A percentile compares a stretch with the other conserved stretches of the same genome.
phyloP scores from a whole-genome alignment of 2,113 vertebrate species.

The Poicephalus gulielmi region DNA sequence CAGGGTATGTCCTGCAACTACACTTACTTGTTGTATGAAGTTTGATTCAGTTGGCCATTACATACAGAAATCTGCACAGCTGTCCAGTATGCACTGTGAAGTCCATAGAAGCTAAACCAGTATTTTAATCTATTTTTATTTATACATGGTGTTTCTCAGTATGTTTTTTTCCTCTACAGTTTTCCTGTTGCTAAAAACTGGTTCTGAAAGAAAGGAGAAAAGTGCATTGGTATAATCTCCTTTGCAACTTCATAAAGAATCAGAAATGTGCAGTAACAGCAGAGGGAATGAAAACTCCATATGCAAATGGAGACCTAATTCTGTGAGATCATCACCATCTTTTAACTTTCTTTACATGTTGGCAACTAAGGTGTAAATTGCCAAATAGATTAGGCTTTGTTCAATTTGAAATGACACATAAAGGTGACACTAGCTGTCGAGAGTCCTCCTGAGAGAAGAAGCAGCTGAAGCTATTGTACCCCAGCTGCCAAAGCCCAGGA shows the following conservation, averaged over 20 bases:
- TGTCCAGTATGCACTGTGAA: not conserved
- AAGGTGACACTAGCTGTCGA: not conserved
- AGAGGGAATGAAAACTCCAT: not conserved
- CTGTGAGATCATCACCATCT: not conserved
- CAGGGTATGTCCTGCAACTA: constrained; percentile 4
- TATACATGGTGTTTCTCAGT: not conserved
- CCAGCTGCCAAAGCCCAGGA: not conserved
- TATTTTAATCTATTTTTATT: not conserved
- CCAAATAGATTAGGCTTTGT: not conserved
- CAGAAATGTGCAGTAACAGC: not conserved
- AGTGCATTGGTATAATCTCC: not conserved
- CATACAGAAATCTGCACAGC: not conserved
- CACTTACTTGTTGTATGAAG: not conserved
- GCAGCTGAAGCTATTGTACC: not conserved
- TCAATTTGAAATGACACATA: not conserved
- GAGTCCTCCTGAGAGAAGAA: not conserved
- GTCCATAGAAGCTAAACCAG: not conserved
- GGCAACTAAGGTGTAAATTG: not conserved
- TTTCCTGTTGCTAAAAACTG: not conserved
- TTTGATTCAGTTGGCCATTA: not conserved
- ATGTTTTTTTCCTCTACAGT: not conserved
- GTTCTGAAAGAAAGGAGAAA: not conserved
- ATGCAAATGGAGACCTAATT: not conserved
- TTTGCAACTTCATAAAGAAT: not conserved
- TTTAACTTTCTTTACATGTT: not conserved